Evolutionary conservation across 1,140 invertebrate species (phyloP).

Genomic region (Ceratosolen fusciceps): DNA sequence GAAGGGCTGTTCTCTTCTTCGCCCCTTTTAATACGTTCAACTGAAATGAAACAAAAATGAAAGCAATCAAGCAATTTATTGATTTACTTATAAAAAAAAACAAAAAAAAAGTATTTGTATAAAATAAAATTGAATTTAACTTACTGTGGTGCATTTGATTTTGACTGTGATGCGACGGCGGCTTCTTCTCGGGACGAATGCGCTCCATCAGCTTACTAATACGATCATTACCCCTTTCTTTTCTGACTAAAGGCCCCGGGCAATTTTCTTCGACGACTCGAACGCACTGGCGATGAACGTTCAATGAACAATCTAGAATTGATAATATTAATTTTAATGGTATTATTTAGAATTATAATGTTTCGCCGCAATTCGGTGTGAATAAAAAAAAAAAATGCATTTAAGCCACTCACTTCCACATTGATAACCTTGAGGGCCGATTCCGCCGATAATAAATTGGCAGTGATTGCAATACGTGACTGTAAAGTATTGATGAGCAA

Average conservation of each 20-base stretch:
- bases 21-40: constrained; percentile 65
- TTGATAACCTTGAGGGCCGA: constrained; percentile 94
- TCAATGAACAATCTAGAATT: constrained; percentile 86
- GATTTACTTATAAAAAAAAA: background rate
- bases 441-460: constrained; percentile 91
- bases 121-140: constrained; percentile 34
- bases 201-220: constrained; percentile 84
- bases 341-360: constrained; percentile 27
- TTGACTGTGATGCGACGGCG: constrained; percentile 62
- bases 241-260: constrained; percentile 82
- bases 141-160: constrained; percentile 66
- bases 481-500: constrained; percentile 88
- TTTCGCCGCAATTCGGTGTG: constrained; percentile 34
- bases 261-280: constrained; percentile 87
- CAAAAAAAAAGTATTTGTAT: background rate
- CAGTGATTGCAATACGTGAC: constrained; percentile 95
- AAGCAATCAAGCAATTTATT: constrained; percentile 46
- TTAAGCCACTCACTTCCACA: constrained; percentile 81
- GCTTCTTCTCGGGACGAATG: constrained; percentile 77
- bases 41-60: too few species aligned
- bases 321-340: constrained; percentile 30
- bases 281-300: constrained; percentile 89
- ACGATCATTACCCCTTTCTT: constrained; percentile 77
- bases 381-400: background rate
- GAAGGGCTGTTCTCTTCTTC: constrained; percentile 65